Evolutionary conservation across 2,797 vertebrate genomes (phyloP).

Genomic region (Premnoplex brunnescens): DNA sequence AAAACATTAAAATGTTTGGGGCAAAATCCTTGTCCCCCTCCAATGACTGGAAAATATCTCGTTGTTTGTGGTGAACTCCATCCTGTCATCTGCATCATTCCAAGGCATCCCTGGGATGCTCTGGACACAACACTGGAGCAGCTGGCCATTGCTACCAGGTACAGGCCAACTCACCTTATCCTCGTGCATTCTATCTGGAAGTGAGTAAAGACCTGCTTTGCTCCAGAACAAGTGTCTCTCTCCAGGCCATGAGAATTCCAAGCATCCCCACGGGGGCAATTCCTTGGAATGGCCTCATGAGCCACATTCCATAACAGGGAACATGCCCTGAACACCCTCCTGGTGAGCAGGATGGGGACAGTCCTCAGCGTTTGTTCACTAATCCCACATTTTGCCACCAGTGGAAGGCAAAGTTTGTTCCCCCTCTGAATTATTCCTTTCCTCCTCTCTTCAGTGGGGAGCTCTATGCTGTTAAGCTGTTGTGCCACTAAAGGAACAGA

Average conservation of each 20-base stretch:
- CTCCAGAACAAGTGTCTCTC: not conserved
- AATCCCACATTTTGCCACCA: not conserved
- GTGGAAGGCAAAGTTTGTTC: not conserved
- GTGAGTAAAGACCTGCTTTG: not conserved
- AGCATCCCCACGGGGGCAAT: not conserved
- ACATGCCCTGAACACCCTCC: accelerated
- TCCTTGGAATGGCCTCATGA: not conserved
- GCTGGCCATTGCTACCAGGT: not conserved
- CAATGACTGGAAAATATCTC: not conserved
- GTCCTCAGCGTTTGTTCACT: not conserved
- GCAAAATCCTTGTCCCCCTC: not conserved
- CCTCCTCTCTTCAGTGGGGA: not conserved
- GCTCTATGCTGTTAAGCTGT: not conserved
- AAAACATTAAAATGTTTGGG: not conserved
- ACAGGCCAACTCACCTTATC: accelerated
- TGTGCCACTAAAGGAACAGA: not conserved
- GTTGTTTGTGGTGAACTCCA: not conserved
- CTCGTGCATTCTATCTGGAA: not conserved
- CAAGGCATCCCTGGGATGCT: not conserved
- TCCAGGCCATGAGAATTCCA: not conserved
- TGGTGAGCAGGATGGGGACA: not conserved
- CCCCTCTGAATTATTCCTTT: not conserved
- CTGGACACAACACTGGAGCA: not conserved
- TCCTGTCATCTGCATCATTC: not conserved
- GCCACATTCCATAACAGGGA: accelerated